Evolutionary conservation across 1,140 invertebrate species (phyloP).

Genomic region (Cydia splendana): DNA sequence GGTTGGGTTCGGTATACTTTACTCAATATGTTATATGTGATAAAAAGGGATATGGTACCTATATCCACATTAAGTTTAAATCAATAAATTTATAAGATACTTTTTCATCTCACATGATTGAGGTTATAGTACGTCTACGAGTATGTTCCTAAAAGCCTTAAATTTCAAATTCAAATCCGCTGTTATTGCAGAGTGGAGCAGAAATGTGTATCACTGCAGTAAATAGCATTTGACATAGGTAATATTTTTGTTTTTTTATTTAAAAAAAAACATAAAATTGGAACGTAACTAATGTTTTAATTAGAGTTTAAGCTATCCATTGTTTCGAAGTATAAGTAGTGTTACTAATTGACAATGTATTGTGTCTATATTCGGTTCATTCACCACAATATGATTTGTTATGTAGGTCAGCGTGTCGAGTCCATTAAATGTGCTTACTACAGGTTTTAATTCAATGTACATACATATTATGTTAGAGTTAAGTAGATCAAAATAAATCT

Average conservation of each 20-base stretch:
- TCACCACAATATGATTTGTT: background rate
- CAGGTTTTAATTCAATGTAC: background rate
- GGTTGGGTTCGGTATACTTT: conserved; percentile 3
- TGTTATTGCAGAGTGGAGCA: too few species aligned
- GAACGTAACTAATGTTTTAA: background rate
- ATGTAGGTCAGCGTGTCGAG: background rate
- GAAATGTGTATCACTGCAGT: too few species aligned
- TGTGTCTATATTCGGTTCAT: background rate
- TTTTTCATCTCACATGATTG: too few species aligned
- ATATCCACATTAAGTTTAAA: background rate
- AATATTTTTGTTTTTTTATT: too few species aligned
- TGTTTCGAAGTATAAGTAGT: background rate
- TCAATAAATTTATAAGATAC: too few species aligned
- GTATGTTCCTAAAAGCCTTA: too few species aligned
- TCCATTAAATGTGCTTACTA: background rate
- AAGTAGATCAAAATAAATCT: too few species aligned
- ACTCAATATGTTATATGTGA: background rate
- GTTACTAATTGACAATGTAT: background rate
- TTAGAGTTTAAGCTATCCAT: background rate
- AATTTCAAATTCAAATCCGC: too few species aligned
- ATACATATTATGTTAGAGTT: background rate
- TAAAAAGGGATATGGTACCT: too few species aligned
- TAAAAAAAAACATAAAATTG: too few species aligned
- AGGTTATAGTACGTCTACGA: too few species aligned
- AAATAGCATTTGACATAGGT: too few species aligned